These are phyloP conservation scores for Hylomyscus alleni DNA, from an alignment of 2,797 vertebrate species.

Conservation along the genomic window DNA sequence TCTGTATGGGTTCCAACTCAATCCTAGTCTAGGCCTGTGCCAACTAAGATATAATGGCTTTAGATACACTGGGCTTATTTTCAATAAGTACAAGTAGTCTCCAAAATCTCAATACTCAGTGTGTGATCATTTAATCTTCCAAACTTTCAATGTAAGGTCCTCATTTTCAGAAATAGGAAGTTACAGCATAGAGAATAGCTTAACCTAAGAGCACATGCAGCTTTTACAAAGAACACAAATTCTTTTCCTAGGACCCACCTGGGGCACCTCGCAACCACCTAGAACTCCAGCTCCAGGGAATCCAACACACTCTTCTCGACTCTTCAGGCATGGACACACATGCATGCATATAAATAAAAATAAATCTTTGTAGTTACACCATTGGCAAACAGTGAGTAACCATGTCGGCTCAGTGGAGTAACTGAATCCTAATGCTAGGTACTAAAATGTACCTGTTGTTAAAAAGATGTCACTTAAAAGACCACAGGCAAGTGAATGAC, in stretches of 20 bases:
- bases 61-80: not conserved
- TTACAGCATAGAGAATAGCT: not conserved
- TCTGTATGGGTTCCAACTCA: not conserved
- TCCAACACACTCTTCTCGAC: not conserved
- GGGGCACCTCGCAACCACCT: not conserved
- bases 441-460: not conserved
- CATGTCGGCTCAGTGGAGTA: not conserved
- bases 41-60: not conserved
- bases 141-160: slow-evolving; percentile 26
- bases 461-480: slow-evolving; percentile 2
- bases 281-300: not conserved
- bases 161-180: slow-evolving; percentile 52
- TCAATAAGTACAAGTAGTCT: not conserved
- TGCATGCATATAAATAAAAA: not conserved
- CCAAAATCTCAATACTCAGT: slow-evolving; percentile 18
- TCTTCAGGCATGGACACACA: not conserved
- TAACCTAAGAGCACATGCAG: not conserved
- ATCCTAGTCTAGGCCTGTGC: not conserved
- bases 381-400: slow-evolving; percentile 21
- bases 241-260: not conserved
- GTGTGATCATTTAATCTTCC: not conserved
- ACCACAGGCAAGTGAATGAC: not conserved
- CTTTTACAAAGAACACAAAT: not conserved
- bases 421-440: not conserved
- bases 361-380: not conserved